Evolutionary conservation across 2,888 invertebrate species (phyloP), one percentile per base, ranked within the genome.

Genomic region (Drosophila multiciliata): DNA sequence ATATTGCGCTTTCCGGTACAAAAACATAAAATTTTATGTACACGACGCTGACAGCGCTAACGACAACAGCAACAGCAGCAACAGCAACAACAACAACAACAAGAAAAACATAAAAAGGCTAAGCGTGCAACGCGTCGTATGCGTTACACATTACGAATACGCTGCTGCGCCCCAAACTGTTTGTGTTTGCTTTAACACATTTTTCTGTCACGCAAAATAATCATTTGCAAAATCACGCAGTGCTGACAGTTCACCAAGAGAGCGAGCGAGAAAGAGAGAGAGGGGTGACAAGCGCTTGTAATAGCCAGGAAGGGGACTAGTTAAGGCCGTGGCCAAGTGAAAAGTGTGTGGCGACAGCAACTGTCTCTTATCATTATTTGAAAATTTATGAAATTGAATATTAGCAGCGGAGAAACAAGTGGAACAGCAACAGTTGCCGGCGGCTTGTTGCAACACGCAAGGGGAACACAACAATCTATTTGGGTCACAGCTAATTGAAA

Each of bases 141-240:
- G 86, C 88, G 88, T 85, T 87, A 85, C 81, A 85, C 71, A 87
- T 85, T 87, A 83, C 75, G 71, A 69, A 80, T 66, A 55, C 73
- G 66, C 61, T 52, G 58, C 50, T 58, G 59, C 42, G 59, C 52
- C 64, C 50, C 63, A 42, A 63, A 63, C 68, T 70, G 49, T 73
- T 73, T 67, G 49, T 74, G 71, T 69, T 83, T 81, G 82, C 57
- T 74, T 78, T 80, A 87, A 89, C 87, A 87, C 87, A 87, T 89
- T 89, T 87, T 83, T 80, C 83, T 89, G 89, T 89, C 87, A 87
- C 87, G 87, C 89, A 85, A 87, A 89, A 89, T 87, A 85, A 85
- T 89, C 85, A 83, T 87, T 85, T 88, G 88, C 88, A 88, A 85
- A 88, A 85, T 88, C 85, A 80, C 83, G 70, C 73, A 66, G 77